Evolutionary conservation across 1,140 invertebrate genomes (phyloP), one percentile per base, ranked within the genome.

Genomic region (Gryon sp.): DNA sequence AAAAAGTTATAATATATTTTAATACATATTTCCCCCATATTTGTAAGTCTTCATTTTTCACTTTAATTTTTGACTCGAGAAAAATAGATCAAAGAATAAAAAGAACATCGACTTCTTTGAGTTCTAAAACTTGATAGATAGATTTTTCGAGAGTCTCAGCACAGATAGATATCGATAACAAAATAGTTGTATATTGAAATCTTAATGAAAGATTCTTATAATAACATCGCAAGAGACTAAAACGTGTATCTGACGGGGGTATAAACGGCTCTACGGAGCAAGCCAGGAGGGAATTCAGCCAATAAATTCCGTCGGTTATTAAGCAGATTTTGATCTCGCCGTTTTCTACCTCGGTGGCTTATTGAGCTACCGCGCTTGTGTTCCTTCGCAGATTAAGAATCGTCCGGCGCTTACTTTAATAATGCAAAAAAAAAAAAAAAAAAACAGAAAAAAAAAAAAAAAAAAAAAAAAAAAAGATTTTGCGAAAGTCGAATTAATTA

Each of bases 261-360:
- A 60, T 63, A 48, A 70, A 68, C 36, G 66, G 53, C 68, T 55
- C n/a, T n/a, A n/a, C n/a, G n/a, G n/a, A 26, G 55, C 45, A 45
- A 73, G 32, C 34, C 46, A 28, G 38, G 34, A 70, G 69, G 38
- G 46, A 76, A 76, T 62, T 66, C 46, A 70, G 68, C 52, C 76
- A 76, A 80, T 79, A 80, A 80, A 80, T 80, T 79, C 73, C 73
- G 48, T 45, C 48, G 52, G 50, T 80, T 80, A 80, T 80, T 79
- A 80, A 80, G 57, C 68, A 80, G 62, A 79, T 76, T 68, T 65
- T 53, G 68, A 76, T 76, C 57, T 73, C 52, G 62, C 11, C 24
- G 62, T 79, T 72, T 76, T 79, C 66, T 70, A 53, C 66, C 48
- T 77, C 66, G 46, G 45, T 48, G 28, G 50, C 60, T 76, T 59